Evolutionary conservation across 2,888 invertebrate species (phyloP), one percentile per base, ranked within the genome.

Genomic region (Tetropium fuscum): DNA sequence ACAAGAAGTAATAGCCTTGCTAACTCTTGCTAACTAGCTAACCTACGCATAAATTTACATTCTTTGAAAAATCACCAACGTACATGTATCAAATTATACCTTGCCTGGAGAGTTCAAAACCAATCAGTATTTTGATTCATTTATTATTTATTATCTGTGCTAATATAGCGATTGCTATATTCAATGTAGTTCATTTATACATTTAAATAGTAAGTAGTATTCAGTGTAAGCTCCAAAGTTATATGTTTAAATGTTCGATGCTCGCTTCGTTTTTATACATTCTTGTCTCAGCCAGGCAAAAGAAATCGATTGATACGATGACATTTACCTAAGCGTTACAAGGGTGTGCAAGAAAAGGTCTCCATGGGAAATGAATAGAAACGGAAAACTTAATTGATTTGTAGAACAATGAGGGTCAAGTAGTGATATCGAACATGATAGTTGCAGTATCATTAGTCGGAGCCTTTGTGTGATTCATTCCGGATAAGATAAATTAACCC

Each of bases 281-380:
- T 56, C 48, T 62, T 59, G 61, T 57, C 64, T 62, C 56, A 45
- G 59, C 45, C 56, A 27, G 38, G n/a, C 38, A 30, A 44, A 36
- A 51, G 20, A 43, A 44, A 60, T 65, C 63, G 65, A 65, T 65
- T 48, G 55, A 38, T 34, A 48, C 40, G 48, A 56, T 65, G 65
- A 65, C 65, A 65, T 65, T 65, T 65, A 47, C 45, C 45, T 38
- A 49, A 51, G 20, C 41, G 49, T 49, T 43, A 25, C 44, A 48
- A 56, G 47, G 30, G 36, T 22, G 55, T 16, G 34, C 25, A 49
- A 57, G 56, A 49, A 56, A 45, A 48, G 55, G 55, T 48, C 55
- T 41, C 16, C 32, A 25, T 16, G 19, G 41, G 18, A 47, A 18
- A 19, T 20, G 48, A 48, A 36, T 19, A 11, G 47, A 34, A 19